Conservation (phyloP, 2,888 invertebrate genomes). For the Tolmerus cingulatus region DNA sequence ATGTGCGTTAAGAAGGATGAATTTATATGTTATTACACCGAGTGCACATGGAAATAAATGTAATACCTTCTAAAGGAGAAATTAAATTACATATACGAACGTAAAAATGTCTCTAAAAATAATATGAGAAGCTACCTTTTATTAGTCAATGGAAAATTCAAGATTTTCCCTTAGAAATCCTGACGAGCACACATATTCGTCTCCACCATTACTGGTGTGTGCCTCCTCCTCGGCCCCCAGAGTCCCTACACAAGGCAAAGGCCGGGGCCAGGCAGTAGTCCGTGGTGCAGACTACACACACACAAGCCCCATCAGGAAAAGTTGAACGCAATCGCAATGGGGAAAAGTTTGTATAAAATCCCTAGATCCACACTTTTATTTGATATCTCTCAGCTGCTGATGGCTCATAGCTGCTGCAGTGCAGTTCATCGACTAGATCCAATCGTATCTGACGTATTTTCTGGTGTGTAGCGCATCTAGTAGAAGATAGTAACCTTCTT, state of each 20-base stretch:
- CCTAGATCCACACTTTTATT: conserved; percentile 15
- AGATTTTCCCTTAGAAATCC: neutral
- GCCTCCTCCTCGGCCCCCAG: neutral
- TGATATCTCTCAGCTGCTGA: conserved; percentile 41
- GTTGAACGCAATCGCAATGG: conserved; percentile 19
- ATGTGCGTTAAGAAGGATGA: neutral
- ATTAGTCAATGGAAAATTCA: neutral
- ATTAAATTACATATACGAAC: neutral
- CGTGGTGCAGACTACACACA: neutral
- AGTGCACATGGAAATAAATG: neutral
- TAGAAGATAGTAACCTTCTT: neutral
- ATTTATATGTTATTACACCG: neutral
- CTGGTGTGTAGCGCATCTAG: neutral
- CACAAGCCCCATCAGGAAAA: neutral
- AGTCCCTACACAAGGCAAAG: neutral
- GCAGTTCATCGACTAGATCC: conserved; percentile 43
- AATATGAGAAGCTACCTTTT: neutral
- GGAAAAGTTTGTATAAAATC: neutral
- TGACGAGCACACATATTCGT: neutral
- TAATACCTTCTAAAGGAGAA: neutral
- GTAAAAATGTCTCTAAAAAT: neutral
- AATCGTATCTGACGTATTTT: conserved; percentile 34
- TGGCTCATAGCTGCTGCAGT: conserved; percentile 39
- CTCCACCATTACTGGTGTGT: neutral
- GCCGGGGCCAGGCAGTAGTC: neutral